Evolutionary conservation across 2,888 invertebrate genomes (phyloP).

Genomic region (Alloscopus bannaensis): DNA sequence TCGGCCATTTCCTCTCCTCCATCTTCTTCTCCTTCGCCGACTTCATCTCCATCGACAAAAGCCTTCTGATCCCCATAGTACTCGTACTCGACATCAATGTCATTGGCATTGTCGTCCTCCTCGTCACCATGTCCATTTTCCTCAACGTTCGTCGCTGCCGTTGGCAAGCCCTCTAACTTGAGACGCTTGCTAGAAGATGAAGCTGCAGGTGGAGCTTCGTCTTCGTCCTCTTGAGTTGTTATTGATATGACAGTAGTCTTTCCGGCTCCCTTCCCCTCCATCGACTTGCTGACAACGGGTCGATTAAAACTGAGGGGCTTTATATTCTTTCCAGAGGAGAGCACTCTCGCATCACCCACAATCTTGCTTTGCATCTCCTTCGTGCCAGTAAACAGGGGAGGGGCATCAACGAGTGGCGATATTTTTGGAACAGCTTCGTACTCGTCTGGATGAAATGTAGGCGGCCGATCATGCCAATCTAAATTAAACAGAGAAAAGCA

Average conservation of each 20-base stretch:
- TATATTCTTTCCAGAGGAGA: neutral
- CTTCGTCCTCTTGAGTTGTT: slow-evolving; percentile 49
- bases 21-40: slow-evolving; percentile 17
- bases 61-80: slow-evolving; percentile 30
- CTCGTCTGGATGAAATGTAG: slow-evolving; percentile 27
- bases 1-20: slow-evolving; percentile 15
- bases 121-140: slow-evolving; percentile 41
- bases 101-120: slow-evolving; percentile 33
- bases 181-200: slow-evolving; percentile 22
- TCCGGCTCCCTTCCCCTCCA: slow-evolving; percentile 21
- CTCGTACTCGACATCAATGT: slow-evolving; percentile 43
- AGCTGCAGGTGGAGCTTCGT: slow-evolving; percentile 10
- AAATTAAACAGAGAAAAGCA: neutral
- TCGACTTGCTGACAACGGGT: slow-evolving; percentile 11
- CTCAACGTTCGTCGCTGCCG: too few relatives aligned
- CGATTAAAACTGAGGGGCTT: neutral
- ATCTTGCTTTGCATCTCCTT: neutral
- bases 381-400: neutral
- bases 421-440: slow-evolving; percentile 37
- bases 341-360: neutral
- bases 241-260: slow-evolving; percentile 60
- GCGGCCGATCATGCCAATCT: slow-evolving; percentile 36
- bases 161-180: slow-evolving; percentile 22
- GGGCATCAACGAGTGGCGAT: slow-evolving; percentile 35
- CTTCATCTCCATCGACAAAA: slow-evolving; percentile 36